These are phyloP conservation scores for Plestiodon gilberti DNA, from an alignment of 2,113 vertebrate genomes.

Conservation along the genomic window DNA sequence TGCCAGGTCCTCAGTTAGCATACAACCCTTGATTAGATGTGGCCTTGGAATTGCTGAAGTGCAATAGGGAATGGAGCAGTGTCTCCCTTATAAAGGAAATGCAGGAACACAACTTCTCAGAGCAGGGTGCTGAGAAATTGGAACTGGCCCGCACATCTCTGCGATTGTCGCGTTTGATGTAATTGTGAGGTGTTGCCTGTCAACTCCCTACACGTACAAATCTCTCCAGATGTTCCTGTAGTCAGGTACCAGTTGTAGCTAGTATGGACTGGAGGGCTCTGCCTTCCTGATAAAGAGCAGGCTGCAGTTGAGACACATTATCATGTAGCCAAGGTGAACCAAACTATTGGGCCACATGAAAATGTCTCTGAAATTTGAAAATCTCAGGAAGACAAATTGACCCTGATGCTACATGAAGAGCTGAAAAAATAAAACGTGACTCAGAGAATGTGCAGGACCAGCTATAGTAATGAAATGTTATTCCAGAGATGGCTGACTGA, in stretches of 20 bases:
- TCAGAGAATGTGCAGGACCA: not conserved
- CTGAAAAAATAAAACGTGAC: not conserved
- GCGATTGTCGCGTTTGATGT: not conserved
- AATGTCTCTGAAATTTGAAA: not conserved
- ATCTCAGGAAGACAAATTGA: not conserved
- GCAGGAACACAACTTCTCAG: not conserved
- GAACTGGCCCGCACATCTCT: not conserved
- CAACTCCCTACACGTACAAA: not conserved
- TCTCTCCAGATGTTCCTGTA: too few relatives aligned
- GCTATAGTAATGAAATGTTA: conserved; percentile 10
- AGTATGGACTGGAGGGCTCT: not conserved
- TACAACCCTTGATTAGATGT: too few relatives aligned
- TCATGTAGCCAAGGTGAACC: not conserved
- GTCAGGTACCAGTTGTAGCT: not conserved
- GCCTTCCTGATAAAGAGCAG: not conserved
- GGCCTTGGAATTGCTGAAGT: too few relatives aligned
- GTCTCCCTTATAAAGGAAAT: not conserved
- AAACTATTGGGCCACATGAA: not conserved
- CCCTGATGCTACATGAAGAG: not conserved
- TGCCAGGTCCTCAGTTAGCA: too few relatives aligned
- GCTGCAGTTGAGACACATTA: not conserved
- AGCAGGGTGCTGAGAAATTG: not conserved
- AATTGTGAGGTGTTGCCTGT: too few relatives aligned
- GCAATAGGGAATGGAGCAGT: too few relatives aligned
- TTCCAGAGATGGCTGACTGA: conserved; percentile 2